Evolutionary conservation across 2,797 vertebrate genomes (phyloP).

Genomic region (Malurus leucopterus): DNA sequence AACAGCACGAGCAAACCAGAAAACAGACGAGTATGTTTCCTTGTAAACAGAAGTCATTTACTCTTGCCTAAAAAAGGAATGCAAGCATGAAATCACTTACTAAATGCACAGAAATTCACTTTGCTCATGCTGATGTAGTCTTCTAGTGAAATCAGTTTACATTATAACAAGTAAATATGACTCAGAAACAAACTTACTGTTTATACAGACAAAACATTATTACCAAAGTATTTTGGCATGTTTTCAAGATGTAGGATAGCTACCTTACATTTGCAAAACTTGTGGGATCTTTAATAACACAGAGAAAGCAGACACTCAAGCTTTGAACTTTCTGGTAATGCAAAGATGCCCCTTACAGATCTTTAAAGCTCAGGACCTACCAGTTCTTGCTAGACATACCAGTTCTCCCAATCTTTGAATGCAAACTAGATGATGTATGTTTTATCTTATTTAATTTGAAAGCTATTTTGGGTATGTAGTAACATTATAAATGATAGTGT

Average conservation of each 20-base stretch:
- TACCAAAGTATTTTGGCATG: neutral
- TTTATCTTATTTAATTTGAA: slow-evolving; percentile 25
- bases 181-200: neutral
- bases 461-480: slow-evolving; percentile 4
- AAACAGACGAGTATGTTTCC: neutral
- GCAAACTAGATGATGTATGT: neutral
- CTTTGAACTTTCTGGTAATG: slow-evolving; percentile 48
- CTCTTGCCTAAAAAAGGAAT: slow-evolving; percentile 5
- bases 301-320: neutral
- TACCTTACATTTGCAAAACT: slow-evolving; percentile 46
- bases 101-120: neutral
- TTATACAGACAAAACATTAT: neutral
- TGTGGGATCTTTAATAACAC: slow-evolving; percentile 42
- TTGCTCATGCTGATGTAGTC: neutral
- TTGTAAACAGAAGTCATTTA: slow-evolving; percentile 8
- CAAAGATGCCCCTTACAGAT: slow-evolving; percentile 14
- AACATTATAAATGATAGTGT: neutral
- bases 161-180: neutral
- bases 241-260: neutral
- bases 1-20: neutral
- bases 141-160: neutral
- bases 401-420: slow-evolving; percentile 27
- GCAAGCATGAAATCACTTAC: neutral
- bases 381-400: slow-evolving; percentile 37
- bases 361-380: slow-evolving; percentile 36